Base-by-base conservation (phyloP, 1,140 invertebrate genomes). In the Melanaphis sacchari region DNA sequence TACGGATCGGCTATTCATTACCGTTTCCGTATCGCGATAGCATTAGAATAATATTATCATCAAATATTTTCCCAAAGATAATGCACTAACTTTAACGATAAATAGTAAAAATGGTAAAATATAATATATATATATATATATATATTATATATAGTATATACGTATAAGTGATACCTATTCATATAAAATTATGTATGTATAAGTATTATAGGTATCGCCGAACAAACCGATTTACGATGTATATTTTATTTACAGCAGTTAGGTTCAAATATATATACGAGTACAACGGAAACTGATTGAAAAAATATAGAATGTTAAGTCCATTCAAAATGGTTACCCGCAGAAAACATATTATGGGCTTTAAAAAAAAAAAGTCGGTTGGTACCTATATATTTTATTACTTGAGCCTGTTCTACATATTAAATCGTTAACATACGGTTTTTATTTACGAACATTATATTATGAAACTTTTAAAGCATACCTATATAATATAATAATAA, bases 381-480 rank as follows among this genome's bases (percentile, higher is more conserved):
- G 5, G n/a, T 66, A 66, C 11, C 59, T 66, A n/a, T 66, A n/a
- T 66, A 66, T 66, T 66, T 66, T 66, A 66, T 66, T n/a, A 66
- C 59, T 66, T 18, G 9, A n/a, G 59, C n/a, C 59, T 66, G 31
- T 66, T n/a, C 59, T 18, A 31, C 59, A 66, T 66, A 66, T 66
- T 66, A n/a, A 66, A 66, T 5, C 59, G 31, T 66, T n/a, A n/a
- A 66, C 31, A 66, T 66, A n/a, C 31, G 4, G 31, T 66, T 84
- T 84, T 84, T 84, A 84, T 84, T 84, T 84, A 41, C 82, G 24
- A 84, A 84, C 82, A 24, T 41, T 84, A 38, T 84, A 84, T 84
- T 41, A 41, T 84, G 24, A 40, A 40, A 26, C 82, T 84, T 84
- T 84, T 84, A 40, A 24, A n/a, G 38, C 82, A 24, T 40, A 2